A percentile compares a stretch with the other conserved stretches of the same genome.
Evolutionary conservation across 2,113 vertebrate species (phyloP).

Genomic region (Genyomyrus donnyi): DNA sequence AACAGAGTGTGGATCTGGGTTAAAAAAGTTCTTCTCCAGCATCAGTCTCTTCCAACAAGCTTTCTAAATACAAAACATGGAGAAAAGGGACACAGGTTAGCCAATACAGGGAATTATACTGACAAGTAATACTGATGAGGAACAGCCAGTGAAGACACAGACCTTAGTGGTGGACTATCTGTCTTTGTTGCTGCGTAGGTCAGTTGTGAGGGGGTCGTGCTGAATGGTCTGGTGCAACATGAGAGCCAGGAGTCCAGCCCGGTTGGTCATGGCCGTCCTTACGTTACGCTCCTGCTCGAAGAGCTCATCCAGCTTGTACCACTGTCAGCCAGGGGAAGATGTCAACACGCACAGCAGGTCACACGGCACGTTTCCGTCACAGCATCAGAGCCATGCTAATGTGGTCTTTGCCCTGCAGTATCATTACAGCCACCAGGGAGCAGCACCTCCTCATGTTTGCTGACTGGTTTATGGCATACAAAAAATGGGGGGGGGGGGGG

Average conservation of each 20-base stretch:
- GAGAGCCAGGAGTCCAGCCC: constrained; percentile 80
- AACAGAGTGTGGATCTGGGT: neutral
- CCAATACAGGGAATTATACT: neutral
- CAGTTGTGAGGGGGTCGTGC: constrained; percentile 80
- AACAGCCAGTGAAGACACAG: neutral
- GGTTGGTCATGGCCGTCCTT: constrained; percentile 86
- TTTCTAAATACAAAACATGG: neutral
- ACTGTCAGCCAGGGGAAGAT: constrained; percentile 49
- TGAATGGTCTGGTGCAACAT: constrained; percentile 92
- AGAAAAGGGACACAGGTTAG: neutral
- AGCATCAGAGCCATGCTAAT: neutral
- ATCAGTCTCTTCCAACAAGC: neutral
- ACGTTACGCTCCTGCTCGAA: constrained; percentile 90
- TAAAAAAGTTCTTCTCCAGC: neutral
- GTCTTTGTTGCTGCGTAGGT: constrained; percentile 76
- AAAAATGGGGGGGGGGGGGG: neutral
- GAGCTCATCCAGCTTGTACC: constrained; percentile 89
- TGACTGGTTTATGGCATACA: neutral
- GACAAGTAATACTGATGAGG: neutral
- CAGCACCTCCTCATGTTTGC: neutral
- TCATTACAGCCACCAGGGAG: neutral
- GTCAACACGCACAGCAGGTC: neutral
- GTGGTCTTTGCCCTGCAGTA: neutral
- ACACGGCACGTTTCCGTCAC: neutral
- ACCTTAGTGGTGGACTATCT: constrained; percentile 49